Percentiles rank a stretch among this genome's conserved stretches.
These are phyloP conservation scores for Bovichtus diacanthus DNA, from an alignment of 2,797 vertebrate species.

Conservation along the genomic window DNA sequence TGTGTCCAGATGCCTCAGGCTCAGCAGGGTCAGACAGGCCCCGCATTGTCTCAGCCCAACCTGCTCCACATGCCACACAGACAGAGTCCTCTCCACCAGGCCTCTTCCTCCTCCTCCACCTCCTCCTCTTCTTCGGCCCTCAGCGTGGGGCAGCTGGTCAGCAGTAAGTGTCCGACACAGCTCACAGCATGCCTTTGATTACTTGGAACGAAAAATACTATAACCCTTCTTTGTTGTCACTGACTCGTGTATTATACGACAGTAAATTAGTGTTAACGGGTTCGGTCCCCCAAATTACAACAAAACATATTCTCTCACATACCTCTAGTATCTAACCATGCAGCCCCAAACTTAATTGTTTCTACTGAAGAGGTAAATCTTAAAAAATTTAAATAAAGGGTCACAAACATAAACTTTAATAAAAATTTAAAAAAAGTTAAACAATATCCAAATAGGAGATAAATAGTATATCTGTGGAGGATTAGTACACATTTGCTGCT, in stretches of 20 bases:
- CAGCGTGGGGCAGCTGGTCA: conserved; percentile 99
- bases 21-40: conserved; percentile 91
- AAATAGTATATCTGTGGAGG: not conserved
- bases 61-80: conserved; percentile 96
- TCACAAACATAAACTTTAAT: not conserved
- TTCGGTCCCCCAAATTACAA: not conserved
- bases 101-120: conserved; percentile 96
- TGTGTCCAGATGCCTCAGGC: conserved; percentile 90
- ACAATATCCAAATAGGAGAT: not conserved
- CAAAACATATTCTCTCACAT: not conserved
- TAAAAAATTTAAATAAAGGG: not conserved
- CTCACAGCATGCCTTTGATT: conserved; percentile 31
- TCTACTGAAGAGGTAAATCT: not conserved
- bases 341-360: not conserved
- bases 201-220: not conserved
- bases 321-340: not conserved
- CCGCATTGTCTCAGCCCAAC: conserved; percentile 90
- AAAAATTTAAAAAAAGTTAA: not conserved
- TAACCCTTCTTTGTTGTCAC: not conserved
- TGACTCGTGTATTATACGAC: conserved; percentile 12
- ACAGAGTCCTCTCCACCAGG: conserved; percentile 96
- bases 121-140: conserved; percentile 95
- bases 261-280: not conserved
- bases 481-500: conserved; percentile 11
- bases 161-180: conserved; percentile 91